Base-by-base conservation (phyloP, 2,797 vertebrate genomes). In the Sebastes steindachneri region DNA sequence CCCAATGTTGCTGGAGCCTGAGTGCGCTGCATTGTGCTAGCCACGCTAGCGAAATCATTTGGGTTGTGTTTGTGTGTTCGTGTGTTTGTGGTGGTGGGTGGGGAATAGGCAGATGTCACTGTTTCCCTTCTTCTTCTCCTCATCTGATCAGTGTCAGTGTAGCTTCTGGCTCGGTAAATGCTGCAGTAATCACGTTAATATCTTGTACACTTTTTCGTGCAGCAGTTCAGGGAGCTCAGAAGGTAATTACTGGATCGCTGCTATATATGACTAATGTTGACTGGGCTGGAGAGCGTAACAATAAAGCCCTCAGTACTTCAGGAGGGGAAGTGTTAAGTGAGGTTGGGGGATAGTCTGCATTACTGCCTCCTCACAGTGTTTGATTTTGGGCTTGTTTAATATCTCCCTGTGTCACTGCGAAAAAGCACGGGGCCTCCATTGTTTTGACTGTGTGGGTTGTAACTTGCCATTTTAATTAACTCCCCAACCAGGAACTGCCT, bases 401-500 rank as follows among this genome's bases (percentile, higher is more conserved):
- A 91, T 94, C 94, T 91, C 86, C 84, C 83, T 72, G 86, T 87
- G 93, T 91, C 89, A 80, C 81, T 60, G 75, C 26, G 55, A 93
- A 87, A 45, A 93, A 91, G 90, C 88, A 69, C 80, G 76, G 45
- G 77, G 65, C 90, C 89, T 92, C 93, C 86, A 89, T 94, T 95
- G 93, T 95, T 96, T 95, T 94, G 92, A 93, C 93, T 93, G 92
- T 92, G 95, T 95, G 91, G 94, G 94, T 81, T 96, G 94, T 83
- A 94, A 93, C 92, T 94, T 92, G 91, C 93, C 91, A 94, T 95
- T 95, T 95, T 96, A 96, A 96, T 96, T 95, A 96, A 96, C 94
- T 95, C 86, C 92, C 88, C 89, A 93, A 92, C 86, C 91, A 94
- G 90, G 85, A 93, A 92, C 87, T 87, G 92, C 88, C 91, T 89